Base-by-base conservation (phyloP, 2,888 invertebrate genomes). In the Branchipolynoe longqiensis region DNA sequence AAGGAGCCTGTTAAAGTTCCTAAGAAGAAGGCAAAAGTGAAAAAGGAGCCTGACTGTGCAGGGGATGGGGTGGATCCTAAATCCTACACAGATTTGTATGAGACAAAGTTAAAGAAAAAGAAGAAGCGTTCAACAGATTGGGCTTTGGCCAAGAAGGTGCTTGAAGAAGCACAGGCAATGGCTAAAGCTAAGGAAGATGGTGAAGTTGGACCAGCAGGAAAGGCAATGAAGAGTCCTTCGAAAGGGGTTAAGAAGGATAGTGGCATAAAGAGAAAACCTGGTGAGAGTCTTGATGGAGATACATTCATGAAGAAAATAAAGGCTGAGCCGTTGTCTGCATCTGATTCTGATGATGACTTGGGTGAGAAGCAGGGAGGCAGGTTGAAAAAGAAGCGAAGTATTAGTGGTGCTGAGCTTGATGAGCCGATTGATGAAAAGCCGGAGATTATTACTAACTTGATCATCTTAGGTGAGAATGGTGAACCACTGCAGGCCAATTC, bases 61-160 rank as follows among this genome's bases (percentile, higher is more conserved):
- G 54, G 41, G 14, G 54, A 48, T 28, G 78, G 54, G 28, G 28
- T 41, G 18, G 40, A 40, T 31, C 8, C 54, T n/a, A 84, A 54
- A 25, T 36, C 41, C 4, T 83, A 83, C 28, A 64, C 69, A 3
- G 69, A 62, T 36, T 1, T 83, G 18, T 74, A 84, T 18, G 74
- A 84, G 22, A 48, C 69, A 2, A 78, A 78, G 28, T 28, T 54
- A 25, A 78, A 78, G 48, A 78, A 78, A 12, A 78, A 78, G 31
- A 78, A 54, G 69, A 64, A 82, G 33, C 78, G 78, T 18, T 33
- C 48, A 0, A 81, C 38, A 22, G 78, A 81, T 41, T 81, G 81
- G 58, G 78, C 59, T 6, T 73, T 85, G 59, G 74, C 83, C 25
- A 85, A 85, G 85, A 85, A 74, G 41, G 69, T 85, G 22, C 31